Base-by-base conservation (phyloP, 1,140 invertebrate genomes). In the Drosophila lacteicornis region DNA sequence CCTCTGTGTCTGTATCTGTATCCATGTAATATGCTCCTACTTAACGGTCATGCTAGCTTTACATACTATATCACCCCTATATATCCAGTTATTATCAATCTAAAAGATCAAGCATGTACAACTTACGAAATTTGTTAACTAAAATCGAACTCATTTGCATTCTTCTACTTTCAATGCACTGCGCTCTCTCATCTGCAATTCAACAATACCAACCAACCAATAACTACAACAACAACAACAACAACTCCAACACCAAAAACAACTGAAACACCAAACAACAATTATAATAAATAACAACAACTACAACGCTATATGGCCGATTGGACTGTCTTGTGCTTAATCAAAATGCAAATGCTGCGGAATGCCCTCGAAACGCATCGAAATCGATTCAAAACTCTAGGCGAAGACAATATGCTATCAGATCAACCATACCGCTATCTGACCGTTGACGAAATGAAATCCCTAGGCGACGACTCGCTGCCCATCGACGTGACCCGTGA, bases 381-480 rank as follows among this genome's bases (percentile, higher is more conserved):
- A 76, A 91, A 50, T 61, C 79, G 71, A 82, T 79, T 51, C 62
- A 50, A 71, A 90, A 76, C 77, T 84, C 69, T 88, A 98, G 97
- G 96, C 91, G 97, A 98, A 93, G 97, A 98, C 91, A 96, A 96
- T 58, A 95, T 97, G 88, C 94, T 97, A 50, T 97, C 96, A 69
- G 97, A 99, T 92, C 97, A 98, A 86, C 97, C 97, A 2, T 98
- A 98, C 92, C 95, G 97, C 62, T 98, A 98, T 93, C 94, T 98
- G 62, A 98, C 98, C 3, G 96, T 97, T 38, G 98, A 98, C 93
- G 96, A 98, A 91, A 98, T 98, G 97, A 98, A 98, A 93, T 97
- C 96, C 66, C 93, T 99, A 40, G 97, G 97, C 49, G 98, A 99
- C 91, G 98, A 99, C 93, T 98, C 97, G 5, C 93, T 98, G 42